Percentiles rank a stretch among this genome's conserved stretches.
Conservation (phyloP, 2,113 vertebrate species). For the Ahaetulla prasina region DNA sequence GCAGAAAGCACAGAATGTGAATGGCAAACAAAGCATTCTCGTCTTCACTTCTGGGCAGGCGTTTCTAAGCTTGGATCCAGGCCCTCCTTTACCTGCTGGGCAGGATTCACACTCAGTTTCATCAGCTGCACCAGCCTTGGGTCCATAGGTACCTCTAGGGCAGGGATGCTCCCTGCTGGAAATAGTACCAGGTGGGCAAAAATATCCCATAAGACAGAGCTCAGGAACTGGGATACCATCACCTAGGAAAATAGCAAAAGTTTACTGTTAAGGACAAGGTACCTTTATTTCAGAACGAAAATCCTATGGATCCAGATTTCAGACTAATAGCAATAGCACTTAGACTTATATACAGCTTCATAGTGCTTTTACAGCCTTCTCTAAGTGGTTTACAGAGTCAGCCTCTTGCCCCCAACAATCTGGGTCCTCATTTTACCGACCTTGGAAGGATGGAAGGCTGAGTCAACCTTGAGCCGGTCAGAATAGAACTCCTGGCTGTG, state of each 20-base stretch:
- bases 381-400: too few species aligned
- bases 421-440: too few species aligned
- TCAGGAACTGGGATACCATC: constrained; percentile 58
- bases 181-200: constrained; percentile 74
- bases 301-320: neutral
- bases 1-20: fast-evolving
- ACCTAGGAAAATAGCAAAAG: constrained; percentile 44
- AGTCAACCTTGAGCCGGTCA: too few species aligned
- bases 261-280: neutral
- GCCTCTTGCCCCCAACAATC: too few species aligned
- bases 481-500: too few species aligned
- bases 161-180: constrained; percentile 74
- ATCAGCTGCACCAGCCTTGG: constrained; percentile 63
- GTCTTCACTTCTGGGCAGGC: neutral
- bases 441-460: too few species aligned
- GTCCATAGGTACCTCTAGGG: constrained; percentile 78
- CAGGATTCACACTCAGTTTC: constrained; percentile 76
- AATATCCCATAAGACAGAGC: constrained; percentile 75
- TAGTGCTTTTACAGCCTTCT: too few species aligned
- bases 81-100: constrained; percentile 72
- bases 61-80: neutral
- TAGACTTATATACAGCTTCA: too few species aligned
- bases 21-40: fast-evolving
- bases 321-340: neutral
- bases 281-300: neutral